These are phyloP conservation scores for Hoplodrina ambigua DNA, from an alignment of 2,888 invertebrate species.

Conservation along the genomic window DNA sequence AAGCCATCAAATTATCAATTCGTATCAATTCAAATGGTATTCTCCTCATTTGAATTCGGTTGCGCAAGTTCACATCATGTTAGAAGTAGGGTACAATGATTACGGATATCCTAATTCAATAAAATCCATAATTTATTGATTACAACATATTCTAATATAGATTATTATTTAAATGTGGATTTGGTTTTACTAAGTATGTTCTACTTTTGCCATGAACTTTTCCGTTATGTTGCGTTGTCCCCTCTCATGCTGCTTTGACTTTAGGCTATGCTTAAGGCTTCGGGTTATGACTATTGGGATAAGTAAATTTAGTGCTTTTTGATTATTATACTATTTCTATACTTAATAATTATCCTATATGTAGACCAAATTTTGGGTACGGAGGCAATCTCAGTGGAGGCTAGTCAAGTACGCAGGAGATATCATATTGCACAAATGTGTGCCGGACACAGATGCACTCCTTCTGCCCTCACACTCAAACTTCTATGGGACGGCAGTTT, in stretches of 20 bases:
- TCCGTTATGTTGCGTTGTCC: not conserved
- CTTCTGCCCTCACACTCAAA: too few species aligned
- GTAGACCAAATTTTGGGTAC: too few species aligned
- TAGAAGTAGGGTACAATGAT: slow-evolving; percentile 68
- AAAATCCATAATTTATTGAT: slow-evolving; percentile 67
- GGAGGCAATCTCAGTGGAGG: too few species aligned
- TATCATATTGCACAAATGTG: too few species aligned
- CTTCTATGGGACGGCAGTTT: too few species aligned
- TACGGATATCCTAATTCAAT: slow-evolving; percentile 76
- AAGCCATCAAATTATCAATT: slow-evolving; percentile 37
- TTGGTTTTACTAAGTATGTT: slow-evolving; percentile 18
- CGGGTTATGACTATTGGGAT: too few species aligned
- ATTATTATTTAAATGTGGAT: slow-evolving; percentile 30
- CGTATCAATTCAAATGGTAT: slow-evolving; percentile 69
- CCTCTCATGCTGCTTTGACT: not conserved
- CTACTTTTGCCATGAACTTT: slow-evolving; percentile 3
- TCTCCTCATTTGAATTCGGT: slow-evolving; percentile 75
- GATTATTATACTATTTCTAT: too few species aligned
- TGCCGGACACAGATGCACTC: too few species aligned
- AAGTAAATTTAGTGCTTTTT: too few species aligned
- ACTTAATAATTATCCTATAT: too few species aligned
- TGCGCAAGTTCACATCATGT: slow-evolving; percentile 64
- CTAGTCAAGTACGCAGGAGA: too few species aligned
- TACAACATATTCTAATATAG: slow-evolving; percentile 46
- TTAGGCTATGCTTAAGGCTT: not conserved